These are phyloP conservation scores for Sphaerolaimus hirsutus DNA, from an alignment of 2,888 invertebrate genomes.

Conservation along the genomic window DNA sequence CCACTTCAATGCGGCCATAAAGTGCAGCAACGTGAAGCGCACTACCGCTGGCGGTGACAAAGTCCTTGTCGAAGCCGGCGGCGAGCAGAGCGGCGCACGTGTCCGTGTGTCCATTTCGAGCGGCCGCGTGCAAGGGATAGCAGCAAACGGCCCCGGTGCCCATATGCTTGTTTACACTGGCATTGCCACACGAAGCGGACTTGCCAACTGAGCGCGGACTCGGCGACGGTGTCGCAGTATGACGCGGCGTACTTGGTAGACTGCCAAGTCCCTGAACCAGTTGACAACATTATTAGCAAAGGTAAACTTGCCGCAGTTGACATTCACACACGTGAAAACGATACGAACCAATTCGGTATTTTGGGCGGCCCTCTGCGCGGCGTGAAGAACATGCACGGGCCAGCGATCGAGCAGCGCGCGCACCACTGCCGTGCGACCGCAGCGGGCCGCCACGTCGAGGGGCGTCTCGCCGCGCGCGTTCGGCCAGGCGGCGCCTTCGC, in stretches of 20 bases:
- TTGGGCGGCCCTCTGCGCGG: no score
- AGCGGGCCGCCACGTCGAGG: conserved; percentile 70
- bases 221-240: no score
- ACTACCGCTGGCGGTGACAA: conserved; percentile 25
- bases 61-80: conserved; percentile 42
- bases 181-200: background rate
- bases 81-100: conserved; percentile 43
- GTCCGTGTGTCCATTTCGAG: conserved; percentile 44
- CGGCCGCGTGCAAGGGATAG: conserved; percentile 50
- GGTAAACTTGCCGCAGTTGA: no score
- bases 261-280: no score
- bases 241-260: no score
- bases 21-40: conserved; percentile 24
- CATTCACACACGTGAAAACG: no score
- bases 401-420: conserved; percentile 10
- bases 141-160: conserved; percentile 1
- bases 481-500: conserved; percentile 7
- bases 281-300: no score
- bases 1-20: conserved; percentile 19
- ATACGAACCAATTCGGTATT: no score
- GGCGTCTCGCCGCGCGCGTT: conserved; percentile 50
- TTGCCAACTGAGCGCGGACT: background rate
- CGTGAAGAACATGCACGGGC: no score
- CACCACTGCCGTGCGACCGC: conserved; percentile 24
- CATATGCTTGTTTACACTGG: background rate